Conservation (phyloP, 2,797 vertebrate genomes). For the Crypturellus tataupa region DNA sequence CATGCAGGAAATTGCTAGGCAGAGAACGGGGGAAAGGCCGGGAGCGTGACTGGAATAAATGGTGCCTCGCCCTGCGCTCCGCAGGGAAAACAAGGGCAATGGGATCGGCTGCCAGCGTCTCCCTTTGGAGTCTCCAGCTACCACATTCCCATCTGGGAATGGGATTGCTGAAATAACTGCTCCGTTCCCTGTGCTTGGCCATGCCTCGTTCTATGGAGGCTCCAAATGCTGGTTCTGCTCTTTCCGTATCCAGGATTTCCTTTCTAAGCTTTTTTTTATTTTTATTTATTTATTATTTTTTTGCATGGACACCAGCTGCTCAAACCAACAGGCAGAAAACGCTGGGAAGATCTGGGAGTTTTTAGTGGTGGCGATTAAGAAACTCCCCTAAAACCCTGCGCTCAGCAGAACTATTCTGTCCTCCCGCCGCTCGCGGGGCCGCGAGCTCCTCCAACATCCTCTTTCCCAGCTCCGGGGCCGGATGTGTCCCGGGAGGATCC, state of each 20-base stretch:
- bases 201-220: not conserved
- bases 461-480: not conserved
- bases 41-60: fast-evolving
- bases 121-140: too few relatives aligned
- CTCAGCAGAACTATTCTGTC: not conserved
- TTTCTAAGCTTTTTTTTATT: not conserved
- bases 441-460: not conserved
- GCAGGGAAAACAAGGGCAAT: not conserved
- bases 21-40: not conserved
- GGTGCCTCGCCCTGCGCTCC: not conserved
- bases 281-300: too few relatives aligned
- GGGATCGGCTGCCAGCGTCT: too few relatives aligned
- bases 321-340: not conserved
- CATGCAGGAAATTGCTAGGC: fast-evolving
- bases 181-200: not conserved
- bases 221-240: not conserved
- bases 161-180: not conserved
- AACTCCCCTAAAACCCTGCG: not conserved
- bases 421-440: not conserved
- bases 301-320: not conserved
- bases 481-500: not conserved
- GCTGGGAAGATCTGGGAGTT: not conserved
- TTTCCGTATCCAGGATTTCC: not conserved
- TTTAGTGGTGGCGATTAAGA: not conserved
- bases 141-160: too few relatives aligned